Conservation (phyloP, 2,888 invertebrate genomes). For the Lasioglossum calceatum region DNA sequence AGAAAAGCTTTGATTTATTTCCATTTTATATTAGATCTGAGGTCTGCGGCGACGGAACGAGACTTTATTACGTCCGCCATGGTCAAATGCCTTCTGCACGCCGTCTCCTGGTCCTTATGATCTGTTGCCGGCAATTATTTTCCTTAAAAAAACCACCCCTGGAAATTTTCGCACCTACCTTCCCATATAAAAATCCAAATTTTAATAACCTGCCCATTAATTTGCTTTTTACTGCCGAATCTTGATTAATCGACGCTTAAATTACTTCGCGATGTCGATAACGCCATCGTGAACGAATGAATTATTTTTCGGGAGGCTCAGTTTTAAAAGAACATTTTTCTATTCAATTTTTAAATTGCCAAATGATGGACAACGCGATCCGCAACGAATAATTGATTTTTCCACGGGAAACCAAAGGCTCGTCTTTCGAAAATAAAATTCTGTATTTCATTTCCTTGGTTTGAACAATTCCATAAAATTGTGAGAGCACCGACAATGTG, state of each 20-base stretch:
- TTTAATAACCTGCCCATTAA: neutral
- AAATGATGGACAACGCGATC: neutral
- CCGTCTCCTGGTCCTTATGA: constrained; percentile 59
- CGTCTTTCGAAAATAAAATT: neutral
- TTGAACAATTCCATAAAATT: neutral
- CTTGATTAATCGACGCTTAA: neutral
- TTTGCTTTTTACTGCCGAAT: neutral
- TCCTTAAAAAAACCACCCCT: constrained; percentile 55
- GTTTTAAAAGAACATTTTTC: no score
- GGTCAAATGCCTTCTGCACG: constrained; percentile 59
- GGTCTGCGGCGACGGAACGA: constrained; percentile 47
- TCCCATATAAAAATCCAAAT: constrained; percentile 1
- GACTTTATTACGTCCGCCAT: constrained; percentile 62
- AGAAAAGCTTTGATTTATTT: constrained; percentile 61
- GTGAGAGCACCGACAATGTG: neutral
- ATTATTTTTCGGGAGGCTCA: neutral
- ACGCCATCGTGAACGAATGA: neutral
- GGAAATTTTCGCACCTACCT: constrained; percentile 35
- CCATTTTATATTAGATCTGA: constrained; percentile 64
- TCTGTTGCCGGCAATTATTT: constrained; percentile 68
- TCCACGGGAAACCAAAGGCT: neutral
- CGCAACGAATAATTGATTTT: neutral
- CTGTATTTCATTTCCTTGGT: neutral
- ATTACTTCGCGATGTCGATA: neutral
- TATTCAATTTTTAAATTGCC: neutral